These are phyloP conservation scores for Spongia lamella DNA, from an alignment of 37 sponge, comb jelly and placozoan genomes.

Conservation along the genomic window DNA sequence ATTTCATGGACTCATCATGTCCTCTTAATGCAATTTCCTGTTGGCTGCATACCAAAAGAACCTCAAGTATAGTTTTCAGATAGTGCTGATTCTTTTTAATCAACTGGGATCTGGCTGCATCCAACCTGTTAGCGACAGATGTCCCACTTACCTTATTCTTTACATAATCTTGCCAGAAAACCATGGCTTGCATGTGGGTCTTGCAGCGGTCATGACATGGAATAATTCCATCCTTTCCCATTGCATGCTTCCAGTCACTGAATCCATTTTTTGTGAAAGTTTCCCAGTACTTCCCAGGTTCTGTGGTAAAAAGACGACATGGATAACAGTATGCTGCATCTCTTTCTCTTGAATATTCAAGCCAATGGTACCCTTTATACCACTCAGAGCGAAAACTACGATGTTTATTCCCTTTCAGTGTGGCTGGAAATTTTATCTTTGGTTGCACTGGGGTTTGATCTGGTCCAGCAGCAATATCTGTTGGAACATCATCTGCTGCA, in stretches of 20 bases:
- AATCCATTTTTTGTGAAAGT: constrained; percentile 24
- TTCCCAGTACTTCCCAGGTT: neutral
- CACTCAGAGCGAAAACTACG: too few species aligned
- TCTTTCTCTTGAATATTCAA: constrained; percentile 42
- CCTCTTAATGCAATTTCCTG: constrained; percentile 62
- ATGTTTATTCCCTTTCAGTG: constrained; percentile 1
- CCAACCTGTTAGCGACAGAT: constrained; percentile 23
- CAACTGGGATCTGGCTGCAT: neutral
- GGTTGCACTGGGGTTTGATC: neutral
- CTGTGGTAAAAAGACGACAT: constrained; percentile 29
- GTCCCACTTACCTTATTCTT: neutral
- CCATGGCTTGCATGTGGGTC: constrained; percentile 25
- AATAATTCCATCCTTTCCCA: constrained; percentile 29
- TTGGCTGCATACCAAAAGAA: constrained; percentile 27
- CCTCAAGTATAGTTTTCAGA: constrained; percentile 32
- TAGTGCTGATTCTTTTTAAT: constrained; percentile 44
- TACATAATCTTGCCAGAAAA: constrained; percentile 2
- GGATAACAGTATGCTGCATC: constrained; percentile 51
- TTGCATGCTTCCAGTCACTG: constrained; percentile 46
- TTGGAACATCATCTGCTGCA: too few species aligned
- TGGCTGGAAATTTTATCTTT: constrained; percentile 3
- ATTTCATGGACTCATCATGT: constrained; percentile 37
- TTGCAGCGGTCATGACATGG: constrained; percentile 11
- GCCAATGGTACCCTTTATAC: constrained; percentile 21
- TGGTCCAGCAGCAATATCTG: constrained; percentile 2